Evolutionary conservation across 2,113 vertebrate species (phyloP).

Genomic region (Ardeotis arabs): DNA sequence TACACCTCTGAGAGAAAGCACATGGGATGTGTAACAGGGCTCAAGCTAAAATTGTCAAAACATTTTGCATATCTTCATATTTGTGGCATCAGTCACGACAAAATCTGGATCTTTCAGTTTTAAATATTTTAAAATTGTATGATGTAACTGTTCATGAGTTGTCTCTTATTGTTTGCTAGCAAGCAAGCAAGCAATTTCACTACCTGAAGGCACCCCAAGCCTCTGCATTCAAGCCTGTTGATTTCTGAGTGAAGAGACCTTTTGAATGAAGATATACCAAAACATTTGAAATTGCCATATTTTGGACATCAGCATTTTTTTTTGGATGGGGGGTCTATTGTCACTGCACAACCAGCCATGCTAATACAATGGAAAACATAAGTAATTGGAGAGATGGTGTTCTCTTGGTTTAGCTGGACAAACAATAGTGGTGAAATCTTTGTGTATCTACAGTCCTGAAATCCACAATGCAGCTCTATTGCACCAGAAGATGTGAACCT

Average conservation of each 20-base stretch:
- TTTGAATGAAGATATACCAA: not conserved
- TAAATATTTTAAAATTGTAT: not conserved
- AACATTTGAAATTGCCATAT: not conserved
- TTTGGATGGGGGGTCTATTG: rapidly evolving
- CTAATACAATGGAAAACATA: not conserved
- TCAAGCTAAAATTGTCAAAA: slow-evolving; percentile 57
- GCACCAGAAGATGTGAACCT: not conserved
- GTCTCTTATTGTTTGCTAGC: not conserved
- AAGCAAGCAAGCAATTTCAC: not conserved
- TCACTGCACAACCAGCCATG: not conserved
- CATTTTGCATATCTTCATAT: slow-evolving; percentile 52
- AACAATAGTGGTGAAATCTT: not conserved
- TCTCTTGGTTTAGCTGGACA: not conserved
- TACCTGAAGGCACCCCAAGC: not conserved
- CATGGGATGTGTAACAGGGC: not conserved
- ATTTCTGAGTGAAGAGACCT: not conserved
- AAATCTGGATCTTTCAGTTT: slow-evolving; percentile 23
- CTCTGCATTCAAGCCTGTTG: not conserved
- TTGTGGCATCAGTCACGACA: slow-evolving; percentile 34
- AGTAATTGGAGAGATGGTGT: not conserved
- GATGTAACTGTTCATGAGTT: not conserved
- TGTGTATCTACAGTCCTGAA: not conserved
- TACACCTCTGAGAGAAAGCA: slow-evolving; percentile 49
- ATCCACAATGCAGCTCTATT: not conserved
- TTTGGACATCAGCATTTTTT: not conserved